phyloP scores from a whole-genome alignment of 2,888 invertebrate species.

The Ophioninae sp. region DNA sequence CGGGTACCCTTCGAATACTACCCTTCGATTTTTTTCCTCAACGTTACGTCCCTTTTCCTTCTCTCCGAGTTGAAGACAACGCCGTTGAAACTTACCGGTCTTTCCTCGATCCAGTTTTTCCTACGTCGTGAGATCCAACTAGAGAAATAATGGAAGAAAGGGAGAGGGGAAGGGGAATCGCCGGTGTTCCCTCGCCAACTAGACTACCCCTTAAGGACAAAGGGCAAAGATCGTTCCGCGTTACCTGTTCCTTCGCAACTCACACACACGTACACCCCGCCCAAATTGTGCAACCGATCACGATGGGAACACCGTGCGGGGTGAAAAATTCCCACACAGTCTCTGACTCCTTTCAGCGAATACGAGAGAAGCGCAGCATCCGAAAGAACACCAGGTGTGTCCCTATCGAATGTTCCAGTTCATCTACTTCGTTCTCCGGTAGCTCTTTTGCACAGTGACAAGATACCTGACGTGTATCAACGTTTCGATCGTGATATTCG shows the following conservation, averaged over 20 bases:
- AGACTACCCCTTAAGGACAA: conserved; percentile 53
- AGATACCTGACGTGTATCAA: not conserved
- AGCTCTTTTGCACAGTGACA: not conserved
- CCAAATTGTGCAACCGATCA: conserved; percentile 42
- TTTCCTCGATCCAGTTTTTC: conserved; percentile 24
- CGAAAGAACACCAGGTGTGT: conserved; percentile 53
- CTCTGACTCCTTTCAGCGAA: conserved; percentile 10
- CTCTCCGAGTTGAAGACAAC: conserved; percentile 36
- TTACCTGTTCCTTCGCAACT: conserved; percentile 64
- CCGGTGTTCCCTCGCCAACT: conserved; percentile 24
- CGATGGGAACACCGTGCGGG: conserved; percentile 8
- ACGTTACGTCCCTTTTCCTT: conserved; percentile 26
- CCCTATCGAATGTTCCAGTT: conserved; percentile 5
- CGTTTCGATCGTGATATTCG: not conserved
- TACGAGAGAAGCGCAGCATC: conserved; percentile 39
- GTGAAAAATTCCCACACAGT: conserved; percentile 56
- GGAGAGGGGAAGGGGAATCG: not conserved
- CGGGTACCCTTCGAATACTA: conserved; percentile 12
- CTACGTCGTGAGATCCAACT: not conserved
- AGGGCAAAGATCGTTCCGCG: conserved; percentile 30
- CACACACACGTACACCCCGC: not conserved
- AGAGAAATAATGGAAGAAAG: not conserved
- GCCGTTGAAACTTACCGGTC: conserved; percentile 50
- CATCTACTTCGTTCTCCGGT: conserved; percentile 37
- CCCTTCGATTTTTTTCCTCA: conserved; percentile 5